Base-by-base conservation (phyloP, 2,888 invertebrate genomes). In the Acanthosepion esculentum region DNA sequence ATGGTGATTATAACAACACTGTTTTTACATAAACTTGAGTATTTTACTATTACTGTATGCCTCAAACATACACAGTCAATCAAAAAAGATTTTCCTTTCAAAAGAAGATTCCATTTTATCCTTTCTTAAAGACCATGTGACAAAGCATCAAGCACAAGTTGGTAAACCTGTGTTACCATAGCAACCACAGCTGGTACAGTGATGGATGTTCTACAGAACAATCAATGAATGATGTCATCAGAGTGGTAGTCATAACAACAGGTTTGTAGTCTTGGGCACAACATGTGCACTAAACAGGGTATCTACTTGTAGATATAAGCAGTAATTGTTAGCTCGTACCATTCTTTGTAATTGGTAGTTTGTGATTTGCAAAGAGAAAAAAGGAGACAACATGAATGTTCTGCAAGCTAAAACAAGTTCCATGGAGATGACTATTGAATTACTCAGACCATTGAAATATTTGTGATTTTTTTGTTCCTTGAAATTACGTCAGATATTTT, bases 141-240 rank as follows among this genome's bases (percentile, higher is more conserved):
- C n/a, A 78, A 50, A n/a, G n/a, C n/a, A 78, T n/a, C n/a, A 78
- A 78, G 18, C 78, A n/a, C n/a, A 78, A 78, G 78, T 78, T n/a
- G 23, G 33, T n/a, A 78, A n/a, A 33, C n/a, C n/a, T 33, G n/a
- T 15, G 78, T 78, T 78, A 12, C 78, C 78, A 78, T 78, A 78
- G 78, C 33, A 78, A 78, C 78, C n/a, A 78, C 15, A 78, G 18
- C 78, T n/a, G 78, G 33, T 78, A 78, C 78, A 78, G 33, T 78
- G 78, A 78, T 78, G n/a, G 59, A 78, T 78, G 78, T 78, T 78
- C 78, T n/a, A 78, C n/a, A 78, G 78, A 78, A 78, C 15, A 78
- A 78, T 78, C 78, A 78, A 78, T 78, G 78, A 78, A 78, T 78
- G 78, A 78, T 78, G 78, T 78, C 78, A 78, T 78, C n/a, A 78